phyloP scores from a whole-genome alignment of 2,113 vertebrate genomes.

The Atractosteus spatula region DNA sequence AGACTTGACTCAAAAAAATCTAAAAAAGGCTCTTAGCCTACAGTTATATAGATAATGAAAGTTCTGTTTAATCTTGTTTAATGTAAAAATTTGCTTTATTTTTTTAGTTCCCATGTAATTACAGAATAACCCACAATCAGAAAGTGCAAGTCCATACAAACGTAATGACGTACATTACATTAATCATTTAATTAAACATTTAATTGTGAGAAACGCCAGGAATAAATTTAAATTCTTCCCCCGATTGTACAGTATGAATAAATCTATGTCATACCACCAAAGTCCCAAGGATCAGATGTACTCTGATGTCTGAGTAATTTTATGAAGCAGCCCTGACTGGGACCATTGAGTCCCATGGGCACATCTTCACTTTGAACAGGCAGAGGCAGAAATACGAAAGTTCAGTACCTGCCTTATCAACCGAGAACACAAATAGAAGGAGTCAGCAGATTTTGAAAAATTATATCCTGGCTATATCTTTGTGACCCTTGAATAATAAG shows the following conservation, averaged over 20 bases:
- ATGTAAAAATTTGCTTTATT: neutral
- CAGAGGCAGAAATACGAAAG: neutral
- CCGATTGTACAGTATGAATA: neutral
- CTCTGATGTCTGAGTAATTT: neutral
- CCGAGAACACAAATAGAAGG: constrained; percentile 13
- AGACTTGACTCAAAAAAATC: too few relatives aligned
- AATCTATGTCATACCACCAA: neutral
- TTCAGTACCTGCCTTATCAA: constrained; percentile 15
- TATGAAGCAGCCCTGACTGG: constrained; percentile 7
- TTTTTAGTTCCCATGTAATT: neutral
- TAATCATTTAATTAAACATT: constrained; percentile 9
- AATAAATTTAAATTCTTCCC: neutral
- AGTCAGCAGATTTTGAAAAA: constrained; percentile 8
- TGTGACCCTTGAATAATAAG: constrained; percentile 5
- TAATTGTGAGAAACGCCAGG: too few relatives aligned
- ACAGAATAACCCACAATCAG: neutral
- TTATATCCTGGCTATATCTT: neutral
- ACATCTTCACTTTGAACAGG: neutral
- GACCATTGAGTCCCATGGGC: neutral
- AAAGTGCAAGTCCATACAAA: constrained; percentile 11
- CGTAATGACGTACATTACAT: neutral
- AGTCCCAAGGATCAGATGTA: neutral
- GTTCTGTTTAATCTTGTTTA: constrained; percentile 16
- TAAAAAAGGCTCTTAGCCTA: too few relatives aligned
- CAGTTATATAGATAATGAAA: too few relatives aligned